Conservation (phyloP, 2,888 invertebrate genomes). For the Chirona hameri region DNA sequence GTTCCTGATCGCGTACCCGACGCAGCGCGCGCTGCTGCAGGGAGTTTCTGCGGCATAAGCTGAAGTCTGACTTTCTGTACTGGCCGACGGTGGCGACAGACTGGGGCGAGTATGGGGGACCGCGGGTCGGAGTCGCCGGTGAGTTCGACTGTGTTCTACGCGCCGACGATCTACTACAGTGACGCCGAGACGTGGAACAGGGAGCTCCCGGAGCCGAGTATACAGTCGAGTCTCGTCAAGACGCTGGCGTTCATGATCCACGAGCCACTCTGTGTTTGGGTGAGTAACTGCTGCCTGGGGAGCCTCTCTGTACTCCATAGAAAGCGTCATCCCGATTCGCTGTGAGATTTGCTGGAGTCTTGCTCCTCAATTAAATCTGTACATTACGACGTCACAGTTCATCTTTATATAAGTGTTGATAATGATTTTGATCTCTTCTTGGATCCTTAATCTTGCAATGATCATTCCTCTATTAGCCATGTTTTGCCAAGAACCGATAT, state of each 20-base stretch:
- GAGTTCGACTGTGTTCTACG: background rate
- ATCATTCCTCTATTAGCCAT: too few species aligned
- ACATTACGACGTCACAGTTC: too few species aligned
- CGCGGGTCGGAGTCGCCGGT: too few species aligned
- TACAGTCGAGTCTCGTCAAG: background rate
- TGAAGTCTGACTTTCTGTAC: background rate
- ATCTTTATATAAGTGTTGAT: too few species aligned
- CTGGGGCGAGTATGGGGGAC: background rate
- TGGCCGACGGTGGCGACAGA: background rate
- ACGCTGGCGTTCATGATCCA: slow-evolving; percentile 60
- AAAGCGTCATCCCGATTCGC: too few species aligned
- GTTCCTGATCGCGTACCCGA: background rate
- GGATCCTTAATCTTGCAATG: too few species aligned
- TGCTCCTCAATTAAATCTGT: too few species aligned
- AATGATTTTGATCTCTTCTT: too few species aligned
- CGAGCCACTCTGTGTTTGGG: slow-evolving; percentile 80
- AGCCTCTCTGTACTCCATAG: too few species aligned
- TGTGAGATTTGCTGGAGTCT: too few species aligned
- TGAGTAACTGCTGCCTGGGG: slow-evolving; percentile 50
- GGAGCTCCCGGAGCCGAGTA: background rate
- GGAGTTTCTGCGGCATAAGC: background rate
- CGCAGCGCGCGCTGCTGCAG: background rate
- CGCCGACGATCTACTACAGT: background rate
- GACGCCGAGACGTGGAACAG: background rate
- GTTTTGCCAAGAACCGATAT: too few species aligned